These are phyloP conservation scores for Myxocyprinus asiaticus DNA, from an alignment of 2,113 vertebrate species.

Conservation along the genomic window DNA sequence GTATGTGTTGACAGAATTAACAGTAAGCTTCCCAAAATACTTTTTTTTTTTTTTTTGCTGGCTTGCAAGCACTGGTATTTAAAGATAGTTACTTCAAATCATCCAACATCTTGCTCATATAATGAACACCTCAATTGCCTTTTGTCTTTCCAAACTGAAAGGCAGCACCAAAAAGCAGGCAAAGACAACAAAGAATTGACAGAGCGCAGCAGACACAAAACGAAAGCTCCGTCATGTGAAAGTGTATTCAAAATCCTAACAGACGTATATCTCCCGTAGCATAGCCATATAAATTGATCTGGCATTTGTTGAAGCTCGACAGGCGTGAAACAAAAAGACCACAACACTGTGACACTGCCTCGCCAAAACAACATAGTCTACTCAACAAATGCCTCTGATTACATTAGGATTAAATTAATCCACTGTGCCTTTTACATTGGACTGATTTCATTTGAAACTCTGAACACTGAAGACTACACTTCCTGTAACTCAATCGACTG, in stretches of 20 bases:
- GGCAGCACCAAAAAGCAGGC: too few species aligned
- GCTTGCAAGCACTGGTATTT: too few species aligned
- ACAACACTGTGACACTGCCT: background rate
- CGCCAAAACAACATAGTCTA: conserved; percentile 18
- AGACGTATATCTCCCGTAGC: background rate
- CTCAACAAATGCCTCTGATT: conserved; percentile 18
- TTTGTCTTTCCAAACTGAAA: too few species aligned
- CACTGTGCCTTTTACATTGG: conserved; percentile 11
- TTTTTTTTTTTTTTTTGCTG: too few species aligned
- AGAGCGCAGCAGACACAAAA: background rate
- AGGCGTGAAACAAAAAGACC: background rate
- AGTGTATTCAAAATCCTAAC: background rate
- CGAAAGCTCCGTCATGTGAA: background rate
- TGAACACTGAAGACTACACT: conserved; percentile 20
- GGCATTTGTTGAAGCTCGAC: background rate
- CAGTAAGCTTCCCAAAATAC: too few species aligned
- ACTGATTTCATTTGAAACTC: conserved; percentile 32
- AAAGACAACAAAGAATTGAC: background rate
- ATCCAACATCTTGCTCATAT: too few species aligned
- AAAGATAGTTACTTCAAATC: too few species aligned
- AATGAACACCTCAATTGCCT: too few species aligned
- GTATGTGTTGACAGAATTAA: too few species aligned
- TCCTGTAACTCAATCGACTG: conserved; percentile 41
- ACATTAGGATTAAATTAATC: conserved; percentile 35
- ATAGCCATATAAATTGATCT: background rate